Percentiles rank a stretch among this genome's conserved stretches.
Evolutionary conservation across 2,888 invertebrate species (phyloP).

Genomic region (Epinotia nisella): DNA sequence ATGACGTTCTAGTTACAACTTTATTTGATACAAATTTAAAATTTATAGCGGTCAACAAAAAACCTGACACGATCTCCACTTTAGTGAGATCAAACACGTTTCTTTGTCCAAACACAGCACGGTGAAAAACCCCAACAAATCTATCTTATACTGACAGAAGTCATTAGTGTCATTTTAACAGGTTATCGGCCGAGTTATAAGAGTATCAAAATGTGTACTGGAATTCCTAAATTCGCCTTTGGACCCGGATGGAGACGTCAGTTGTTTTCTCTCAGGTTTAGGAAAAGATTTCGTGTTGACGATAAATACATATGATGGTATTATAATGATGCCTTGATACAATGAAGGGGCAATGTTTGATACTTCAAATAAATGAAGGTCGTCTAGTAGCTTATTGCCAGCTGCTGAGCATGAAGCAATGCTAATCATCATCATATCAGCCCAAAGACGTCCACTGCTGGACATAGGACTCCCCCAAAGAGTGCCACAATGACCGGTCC

Average conservation of each 20-base stretch:
- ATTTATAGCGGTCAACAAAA: not conserved
- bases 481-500: too few relatives aligned
- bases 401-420: too few relatives aligned
- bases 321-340: not conserved
- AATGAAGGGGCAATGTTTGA: not conserved
- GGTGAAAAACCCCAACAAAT: slow-evolving; percentile 27
- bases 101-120: not conserved
- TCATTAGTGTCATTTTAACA: slow-evolving; percentile 20
- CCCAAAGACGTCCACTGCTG: too few relatives aligned
- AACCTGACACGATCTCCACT: not conserved
- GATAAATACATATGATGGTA: slow-evolving; percentile 2
- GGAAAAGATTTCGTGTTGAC: not conserved
- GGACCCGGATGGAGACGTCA: slow-evolving; percentile 19
- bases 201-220: not conserved
- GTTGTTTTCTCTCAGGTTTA: slow-evolving; percentile 1
- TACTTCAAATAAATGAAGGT: not conserved
- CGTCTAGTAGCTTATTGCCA: not conserved
- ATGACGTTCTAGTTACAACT: too few relatives aligned
- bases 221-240: slow-evolving; percentile 13
- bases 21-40: too few relatives aligned
- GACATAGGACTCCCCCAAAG: too few relatives aligned
- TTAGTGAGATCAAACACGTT: slow-evolving; percentile 23
- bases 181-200: slow-evolving; percentile 21
- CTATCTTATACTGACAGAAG: slow-evolving; percentile 15
- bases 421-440: too few relatives aligned